Conservation (phyloP, 2,888 invertebrate genomes). For the Clivina fossor region DNA sequence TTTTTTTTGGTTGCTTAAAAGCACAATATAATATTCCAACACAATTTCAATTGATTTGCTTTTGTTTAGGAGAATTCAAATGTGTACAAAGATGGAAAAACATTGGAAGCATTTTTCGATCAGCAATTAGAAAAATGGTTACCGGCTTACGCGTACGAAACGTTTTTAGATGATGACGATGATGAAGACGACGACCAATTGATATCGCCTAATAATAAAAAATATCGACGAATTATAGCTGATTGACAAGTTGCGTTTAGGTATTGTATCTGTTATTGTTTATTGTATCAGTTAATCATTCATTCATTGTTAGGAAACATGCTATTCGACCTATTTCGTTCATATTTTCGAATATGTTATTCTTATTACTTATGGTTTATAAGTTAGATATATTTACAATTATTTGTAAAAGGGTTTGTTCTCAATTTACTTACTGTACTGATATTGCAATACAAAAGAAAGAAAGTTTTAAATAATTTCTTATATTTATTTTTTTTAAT, state of each 20-base stretch:
- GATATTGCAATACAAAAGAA: too few relatives aligned
- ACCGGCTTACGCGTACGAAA: conserved; percentile 70
- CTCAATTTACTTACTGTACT: too few relatives aligned
- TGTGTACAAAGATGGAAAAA: conserved; percentile 76
- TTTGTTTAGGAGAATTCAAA: conserved; percentile 68
- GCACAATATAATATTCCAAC: not conserved
- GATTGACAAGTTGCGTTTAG: conserved; percentile 44
- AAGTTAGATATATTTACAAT: too few relatives aligned
- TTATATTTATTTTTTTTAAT: too few relatives aligned
- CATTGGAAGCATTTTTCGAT: conserved; percentile 83
- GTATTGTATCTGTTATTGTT: conserved; percentile 1
- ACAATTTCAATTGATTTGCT: conserved; percentile 11
- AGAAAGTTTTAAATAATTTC: too few relatives aligned
- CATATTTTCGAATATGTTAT: too few relatives aligned
- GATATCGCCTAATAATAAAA: conserved; percentile 57
- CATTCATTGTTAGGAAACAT: too few relatives aligned
- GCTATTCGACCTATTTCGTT: too few relatives aligned
- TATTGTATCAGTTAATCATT: too few relatives aligned
- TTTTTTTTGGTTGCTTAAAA: conserved; percentile 9
- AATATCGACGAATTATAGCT: conserved; percentile 56
- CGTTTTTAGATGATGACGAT: conserved; percentile 55
- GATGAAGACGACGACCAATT: too few relatives aligned
- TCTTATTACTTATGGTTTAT: too few relatives aligned
- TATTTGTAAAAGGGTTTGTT: too few relatives aligned
- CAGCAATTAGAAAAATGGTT: conserved; percentile 79